Evolutionary conservation across 2,797 vertebrate species (phyloP).

Genomic region (Oreonectes daqikongensis): DNA sequence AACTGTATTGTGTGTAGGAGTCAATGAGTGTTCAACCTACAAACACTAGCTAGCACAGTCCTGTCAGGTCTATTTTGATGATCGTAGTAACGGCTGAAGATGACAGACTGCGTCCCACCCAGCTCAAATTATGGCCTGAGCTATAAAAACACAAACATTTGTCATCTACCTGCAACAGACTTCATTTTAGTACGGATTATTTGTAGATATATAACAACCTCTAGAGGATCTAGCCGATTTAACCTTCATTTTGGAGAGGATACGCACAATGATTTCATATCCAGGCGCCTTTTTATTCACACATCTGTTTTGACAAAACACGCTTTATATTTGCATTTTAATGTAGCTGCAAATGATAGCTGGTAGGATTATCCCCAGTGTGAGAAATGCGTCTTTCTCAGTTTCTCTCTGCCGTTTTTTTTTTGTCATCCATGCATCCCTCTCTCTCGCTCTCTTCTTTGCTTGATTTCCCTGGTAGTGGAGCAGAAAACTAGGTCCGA

Average conservation of each 20-base stretch:
- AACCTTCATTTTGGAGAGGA: background rate
- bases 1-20: constrained; percentile 61
- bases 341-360: constrained; percentile 57
- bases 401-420: constrained; percentile 46
- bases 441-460: constrained; percentile 52
- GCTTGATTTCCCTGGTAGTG: constrained; percentile 64
- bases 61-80: constrained; percentile 20
- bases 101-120: constrained; percentile 71
- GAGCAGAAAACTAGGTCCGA: constrained; percentile 65
- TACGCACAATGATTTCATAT: constrained; percentile 28
- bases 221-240: constrained; percentile 1
- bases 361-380: constrained; percentile 59
- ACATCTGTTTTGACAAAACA: constrained; percentile 55
- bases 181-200: constrained; percentile 28
- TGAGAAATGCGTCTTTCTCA: constrained; percentile 60
- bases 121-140: constrained; percentile 44
- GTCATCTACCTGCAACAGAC: constrained; percentile 7
- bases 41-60: constrained; percentile 61
- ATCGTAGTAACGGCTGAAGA: constrained; percentile 63
- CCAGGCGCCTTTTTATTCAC: constrained; percentile 48
- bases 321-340: constrained; percentile 57
- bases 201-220: constrained; percentile 2
- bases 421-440: constrained; percentile 51
- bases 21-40: constrained; percentile 62
- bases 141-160: constrained; percentile 64